Evolutionary conservation across 2,888 invertebrate species (phyloP).

Genomic region (Drosophila peninsularis): DNA sequence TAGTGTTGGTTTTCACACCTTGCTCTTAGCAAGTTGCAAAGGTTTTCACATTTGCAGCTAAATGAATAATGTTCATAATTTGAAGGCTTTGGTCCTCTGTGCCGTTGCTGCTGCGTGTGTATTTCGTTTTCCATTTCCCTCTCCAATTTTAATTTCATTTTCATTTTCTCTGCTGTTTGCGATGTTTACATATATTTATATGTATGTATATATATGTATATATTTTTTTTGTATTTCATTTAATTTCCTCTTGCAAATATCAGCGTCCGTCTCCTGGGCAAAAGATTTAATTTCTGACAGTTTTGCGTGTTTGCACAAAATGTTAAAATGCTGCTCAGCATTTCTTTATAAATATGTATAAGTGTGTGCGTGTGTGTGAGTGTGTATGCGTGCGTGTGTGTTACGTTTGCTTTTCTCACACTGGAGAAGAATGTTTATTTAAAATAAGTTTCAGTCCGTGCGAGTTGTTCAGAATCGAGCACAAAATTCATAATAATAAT

Average conservation of each 20-base stretch:
- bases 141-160: constrained; percentile 15
- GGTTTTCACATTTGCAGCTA: constrained; percentile 9
- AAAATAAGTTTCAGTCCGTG: constrained; percentile 45
- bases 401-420: constrained; percentile 46
- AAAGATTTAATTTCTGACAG: constrained; percentile 73
- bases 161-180: constrained; percentile 9
- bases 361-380: constrained; percentile 16
- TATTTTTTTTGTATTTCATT: constrained; percentile 58
- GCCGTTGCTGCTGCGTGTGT: background rate
- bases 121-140: constrained; percentile 44
- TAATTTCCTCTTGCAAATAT: constrained; percentile 71
- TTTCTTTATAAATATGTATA: constrained; percentile 9
- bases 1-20: background rate
- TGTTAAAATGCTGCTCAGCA: constrained; percentile 51
- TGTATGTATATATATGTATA: constrained; percentile 16
- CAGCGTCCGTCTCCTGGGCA: constrained; percentile 37
- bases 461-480: constrained; percentile 38
- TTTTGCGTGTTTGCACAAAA: constrained; percentile 70
- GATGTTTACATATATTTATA: constrained; percentile 52
- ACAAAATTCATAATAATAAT: constrained; percentile 64
- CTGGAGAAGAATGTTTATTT: constrained; percentile 67
- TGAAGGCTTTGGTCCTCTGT: constrained; percentile 19
- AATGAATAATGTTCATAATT: constrained; percentile 44
- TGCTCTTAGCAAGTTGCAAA: background rate
- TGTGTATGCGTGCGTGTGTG: background rate